phyloP scores from a whole-genome alignment of 53 echinoderm and acorn worm species.

The Henricia sp. region DNA sequence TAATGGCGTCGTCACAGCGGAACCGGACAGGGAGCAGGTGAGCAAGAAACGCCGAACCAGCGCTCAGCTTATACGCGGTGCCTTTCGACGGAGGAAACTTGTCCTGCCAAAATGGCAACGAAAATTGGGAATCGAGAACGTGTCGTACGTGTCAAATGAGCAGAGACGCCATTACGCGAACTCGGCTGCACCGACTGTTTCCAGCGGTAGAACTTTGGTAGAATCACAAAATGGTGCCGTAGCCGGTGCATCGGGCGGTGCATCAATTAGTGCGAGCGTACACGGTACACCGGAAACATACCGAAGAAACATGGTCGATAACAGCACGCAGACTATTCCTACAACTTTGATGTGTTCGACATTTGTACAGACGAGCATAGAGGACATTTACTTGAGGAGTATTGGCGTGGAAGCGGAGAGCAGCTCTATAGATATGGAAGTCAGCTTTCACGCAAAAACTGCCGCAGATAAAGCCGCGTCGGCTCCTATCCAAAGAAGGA shows the following conservation, averaged over 20 bases:
- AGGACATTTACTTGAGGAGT: constrained; percentile 39
- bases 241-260: neutral
- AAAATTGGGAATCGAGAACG: constrained; percentile 59
- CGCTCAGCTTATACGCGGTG: constrained; percentile 49
- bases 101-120: constrained; percentile 58
- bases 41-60: constrained; percentile 30
- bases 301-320: constrained; percentile 35
- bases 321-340: constrained; percentile 38
- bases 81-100: constrained; percentile 10
- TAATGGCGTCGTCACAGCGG: neutral
- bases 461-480: neutral
- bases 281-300: neutral
- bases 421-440: constrained; percentile 48
- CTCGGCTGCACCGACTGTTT: too few relatives aligned
- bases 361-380: constrained; percentile 31
- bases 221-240: neutral
- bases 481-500: too few relatives aligned
- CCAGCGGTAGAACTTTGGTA: too few relatives aligned
- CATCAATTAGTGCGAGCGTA: neutral
- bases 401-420: constrained; percentile 13
- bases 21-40: neutral
- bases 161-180: too few relatives aligned
- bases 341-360: neutral
- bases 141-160: constrained; percentile 39
- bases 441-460: constrained; percentile 7